Evolutionary conservation across 2,797 vertebrate species (phyloP).

Genomic region (Paguma larvata): DNA sequence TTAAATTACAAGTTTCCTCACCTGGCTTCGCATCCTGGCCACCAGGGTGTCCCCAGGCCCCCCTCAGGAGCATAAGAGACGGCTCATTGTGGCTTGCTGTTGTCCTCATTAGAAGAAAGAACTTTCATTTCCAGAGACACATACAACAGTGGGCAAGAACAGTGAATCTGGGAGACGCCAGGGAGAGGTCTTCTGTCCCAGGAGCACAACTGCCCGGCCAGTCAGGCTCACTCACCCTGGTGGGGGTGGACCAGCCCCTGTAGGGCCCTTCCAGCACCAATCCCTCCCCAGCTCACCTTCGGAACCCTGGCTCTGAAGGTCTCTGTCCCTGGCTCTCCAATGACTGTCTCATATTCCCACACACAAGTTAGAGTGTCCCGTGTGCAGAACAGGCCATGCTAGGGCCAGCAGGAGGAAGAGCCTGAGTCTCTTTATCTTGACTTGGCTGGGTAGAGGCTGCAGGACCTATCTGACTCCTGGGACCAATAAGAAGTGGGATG

Average conservation of each 20-base stretch:
- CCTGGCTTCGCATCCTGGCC: not conserved
- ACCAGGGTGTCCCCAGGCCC: not conserved
- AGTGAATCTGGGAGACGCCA: not conserved
- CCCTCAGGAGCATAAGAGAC: not conserved
- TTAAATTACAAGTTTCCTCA: not conserved
- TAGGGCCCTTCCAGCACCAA: not conserved
- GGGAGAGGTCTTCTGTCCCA: not conserved
- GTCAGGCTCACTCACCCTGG: not conserved
- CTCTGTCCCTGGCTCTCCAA: too few species aligned
- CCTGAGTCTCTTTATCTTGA: too few species aligned
- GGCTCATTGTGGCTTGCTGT: not conserved
- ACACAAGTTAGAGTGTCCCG: accelerated
- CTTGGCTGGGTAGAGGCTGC: not conserved
- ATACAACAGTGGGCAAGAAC: not conserved
- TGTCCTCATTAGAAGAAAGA: not conserved
- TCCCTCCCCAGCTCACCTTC: too few species aligned
- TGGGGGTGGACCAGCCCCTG: accelerated
- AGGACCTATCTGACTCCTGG: not conserved
- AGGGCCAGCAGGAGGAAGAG: not conserved
- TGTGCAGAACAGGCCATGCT: not conserved
- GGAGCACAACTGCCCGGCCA: not conserved
- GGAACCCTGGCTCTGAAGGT: not conserved
- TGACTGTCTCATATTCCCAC: too few species aligned
- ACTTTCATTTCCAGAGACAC: not conserved
- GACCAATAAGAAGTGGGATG: not conserved